Evolutionary conservation across 1,140 invertebrate species (phyloP).

Genomic region (Drosophila arizonae): DNA sequence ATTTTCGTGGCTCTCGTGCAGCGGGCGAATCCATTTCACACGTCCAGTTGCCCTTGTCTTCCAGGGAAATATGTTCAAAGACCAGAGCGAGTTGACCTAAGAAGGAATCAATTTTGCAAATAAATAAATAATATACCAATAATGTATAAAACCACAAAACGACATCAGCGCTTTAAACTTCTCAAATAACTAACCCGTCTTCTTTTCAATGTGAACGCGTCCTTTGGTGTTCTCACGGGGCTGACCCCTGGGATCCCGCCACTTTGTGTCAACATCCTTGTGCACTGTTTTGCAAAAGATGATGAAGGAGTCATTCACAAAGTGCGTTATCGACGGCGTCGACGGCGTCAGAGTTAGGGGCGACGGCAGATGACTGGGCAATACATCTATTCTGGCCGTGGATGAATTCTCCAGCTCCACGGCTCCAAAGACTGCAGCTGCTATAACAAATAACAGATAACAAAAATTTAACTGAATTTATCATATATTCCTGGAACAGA

Average conservation of each 20-base stretch:
- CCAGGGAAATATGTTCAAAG: conserved; percentile 80
- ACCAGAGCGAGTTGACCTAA: conserved; percentile 74
- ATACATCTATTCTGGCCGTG: neutral
- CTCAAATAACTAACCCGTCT: conserved; percentile 61
- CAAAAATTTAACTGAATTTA: conserved; percentile 57
- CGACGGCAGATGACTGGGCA: conserved; percentile 7
- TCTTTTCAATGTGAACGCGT: conserved; percentile 79
- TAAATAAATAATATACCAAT: neutral
- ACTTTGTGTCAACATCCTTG: conserved; percentile 78
- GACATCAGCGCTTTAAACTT: too few species aligned
- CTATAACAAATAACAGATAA: conserved; percentile 26
- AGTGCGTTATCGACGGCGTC: conserved; percentile 79
- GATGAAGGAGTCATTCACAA: conserved; percentile 82
- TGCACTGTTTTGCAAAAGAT: conserved; percentile 81
- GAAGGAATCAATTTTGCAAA: too few species aligned
- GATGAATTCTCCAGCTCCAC: conserved; percentile 49
- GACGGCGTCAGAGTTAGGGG: conserved; percentile 65
- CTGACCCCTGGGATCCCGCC: conserved; percentile 74
- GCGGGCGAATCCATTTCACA: conserved; percentile 69
- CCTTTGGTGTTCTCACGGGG: conserved; percentile 76
- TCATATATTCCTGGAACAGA: conserved; percentile 27
- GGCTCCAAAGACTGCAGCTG: conserved; percentile 63
- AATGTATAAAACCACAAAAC: too few species aligned
- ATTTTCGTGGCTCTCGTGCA: conserved; percentile 59
- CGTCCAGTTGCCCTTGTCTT: conserved; percentile 82